Evolutionary conservation across 2,888 invertebrate genomes (phyloP), one percentile per base, ranked within the genome.

Genomic region (Melitaea athalia): DNA sequence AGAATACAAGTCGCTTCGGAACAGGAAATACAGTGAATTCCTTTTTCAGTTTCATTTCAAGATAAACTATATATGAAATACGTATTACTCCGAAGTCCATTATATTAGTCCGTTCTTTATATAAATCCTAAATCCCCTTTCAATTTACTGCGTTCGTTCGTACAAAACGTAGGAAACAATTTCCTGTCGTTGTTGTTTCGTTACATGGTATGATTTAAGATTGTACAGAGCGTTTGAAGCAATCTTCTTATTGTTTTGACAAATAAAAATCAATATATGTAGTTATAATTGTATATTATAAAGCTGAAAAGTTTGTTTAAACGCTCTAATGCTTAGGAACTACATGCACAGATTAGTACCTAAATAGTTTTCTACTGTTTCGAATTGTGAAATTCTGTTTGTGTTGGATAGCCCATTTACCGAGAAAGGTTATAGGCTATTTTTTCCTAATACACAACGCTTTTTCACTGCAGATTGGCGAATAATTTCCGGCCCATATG

Each of bases 161-260:
- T 69, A 69, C 62, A 63, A n/a, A 59, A 45, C 62, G 70, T 45
- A 67, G 63, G 61, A 67, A 62, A 69, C 72, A 70, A 72, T 69
- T 68, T 68, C 64, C 72, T 63, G 50, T 66, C 63, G 70, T 65
- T 66, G 64, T 68, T 63, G 63, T 59, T 45, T 63, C 68, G 66
- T 43, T 24, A 15, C 60, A 57, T 11, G 42, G 50, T 64, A n/a
- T 50, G 43, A 33, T 55, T 55, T 55, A 55, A 49, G n/a, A 49
- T 49, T 49, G n/a, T 55, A 33, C 33, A 55, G 33, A 33, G 31
- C 31, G 8, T 55, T 14, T 14, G 33, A 31, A 55, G 14, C 12
- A 33, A 55, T 14, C n/a, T 14, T 49, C 47, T n/a, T 49, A n/a
- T 14, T n/a, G 47, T 14, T 49, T 24, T 24, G 24, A 24, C 24